Conservation (phyloP, 1,140 invertebrate species). For the Andrena cerasifolii region DNA sequence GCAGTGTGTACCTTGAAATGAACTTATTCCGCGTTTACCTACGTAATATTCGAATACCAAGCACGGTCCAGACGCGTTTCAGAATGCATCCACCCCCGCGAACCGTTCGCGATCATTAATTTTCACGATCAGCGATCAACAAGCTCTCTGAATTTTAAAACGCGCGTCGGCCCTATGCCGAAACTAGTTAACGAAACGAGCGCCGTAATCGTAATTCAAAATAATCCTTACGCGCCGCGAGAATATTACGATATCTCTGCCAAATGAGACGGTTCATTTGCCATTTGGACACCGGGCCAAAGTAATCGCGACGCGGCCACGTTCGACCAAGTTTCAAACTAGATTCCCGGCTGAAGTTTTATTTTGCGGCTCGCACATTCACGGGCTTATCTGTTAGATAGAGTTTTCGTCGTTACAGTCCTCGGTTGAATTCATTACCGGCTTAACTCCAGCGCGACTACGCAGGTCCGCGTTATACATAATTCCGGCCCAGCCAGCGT, state of each 20-base stretch:
- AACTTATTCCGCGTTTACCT: constrained; percentile 74
- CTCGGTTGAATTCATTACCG: neutral
- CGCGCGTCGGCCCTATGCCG: neutral
- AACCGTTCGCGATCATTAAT: too few relatives aligned
- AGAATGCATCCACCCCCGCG: too few relatives aligned
- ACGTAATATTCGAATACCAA: constrained; percentile 62
- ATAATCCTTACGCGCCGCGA: neutral
- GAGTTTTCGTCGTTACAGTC: neutral
- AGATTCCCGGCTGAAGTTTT: constrained; percentile 27
- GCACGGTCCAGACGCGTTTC: constrained; percentile 57
- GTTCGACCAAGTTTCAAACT: constrained; percentile 1
- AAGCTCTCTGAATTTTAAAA: constrained; percentile 4
- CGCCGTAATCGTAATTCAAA: neutral
- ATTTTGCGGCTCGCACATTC: constrained; percentile 1
- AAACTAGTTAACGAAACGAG: neutral
- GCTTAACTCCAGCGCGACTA: neutral
- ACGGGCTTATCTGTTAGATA: neutral
- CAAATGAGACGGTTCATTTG: constrained; percentile 1
- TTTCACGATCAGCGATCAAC: too few relatives aligned
- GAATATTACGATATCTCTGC: neutral
- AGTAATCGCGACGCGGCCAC: neutral
- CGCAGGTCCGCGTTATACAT: neutral
- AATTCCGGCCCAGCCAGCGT: neutral
- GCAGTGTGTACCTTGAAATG: constrained; percentile 61
- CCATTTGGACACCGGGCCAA: constrained; percentile 25